Evolutionary conservation across 1,140 invertebrate genomes (phyloP), one percentile per base, ranked within the genome.

Genomic region (Nylanderia fulva): DNA sequence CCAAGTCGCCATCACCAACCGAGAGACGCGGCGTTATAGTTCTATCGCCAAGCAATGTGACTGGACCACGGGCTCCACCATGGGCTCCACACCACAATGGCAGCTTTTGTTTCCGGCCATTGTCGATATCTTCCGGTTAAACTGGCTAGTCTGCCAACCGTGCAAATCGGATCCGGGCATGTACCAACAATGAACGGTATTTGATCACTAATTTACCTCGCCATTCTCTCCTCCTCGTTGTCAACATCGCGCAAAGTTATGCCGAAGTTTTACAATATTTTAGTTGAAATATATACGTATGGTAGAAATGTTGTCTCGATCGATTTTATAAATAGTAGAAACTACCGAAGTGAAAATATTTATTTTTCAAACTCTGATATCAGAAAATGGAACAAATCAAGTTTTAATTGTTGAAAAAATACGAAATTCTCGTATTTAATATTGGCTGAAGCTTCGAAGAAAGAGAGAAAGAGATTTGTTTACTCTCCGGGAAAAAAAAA

Each of bases 51-150:
- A 21, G 2, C 77, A 66, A 82, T 58, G 66, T n/a, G 77, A 82
- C 36, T 36, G 77, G 52, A 82, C 77, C 36, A 42, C 54, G 52
- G 54, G 66, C 52, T 39, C 18, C 39, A n/a, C n/a, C n/a, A n/a
- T n/a, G n/a, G n/a, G n/a, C n/a, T n/a, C n/a, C n/a, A n/a, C n/a
- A n/a, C n/a, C n/a, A 71, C 77, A 72, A 82, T 82, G 77, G 52
- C 52, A 27, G 77, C 77, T 69, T 72, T 82, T 82, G 66, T 82
- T 82, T 82, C 66, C 66, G 66, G 52, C 66, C 52, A 82, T 82
- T 82, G 77, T 82, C 77, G 54, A 82, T 82, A 72, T 24, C 77
- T 82, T 27, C 52, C 77, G 66, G 52, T 82, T 82, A 82, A 82
- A 54, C 77, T 72, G 9, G 77, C 66, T 18, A 45, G 54, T 42